Percentiles rank a stretch among this genome's conserved stretches.
Conservation (phyloP, 2,888 invertebrate genomes). For the Encarsia formosa region DNA sequence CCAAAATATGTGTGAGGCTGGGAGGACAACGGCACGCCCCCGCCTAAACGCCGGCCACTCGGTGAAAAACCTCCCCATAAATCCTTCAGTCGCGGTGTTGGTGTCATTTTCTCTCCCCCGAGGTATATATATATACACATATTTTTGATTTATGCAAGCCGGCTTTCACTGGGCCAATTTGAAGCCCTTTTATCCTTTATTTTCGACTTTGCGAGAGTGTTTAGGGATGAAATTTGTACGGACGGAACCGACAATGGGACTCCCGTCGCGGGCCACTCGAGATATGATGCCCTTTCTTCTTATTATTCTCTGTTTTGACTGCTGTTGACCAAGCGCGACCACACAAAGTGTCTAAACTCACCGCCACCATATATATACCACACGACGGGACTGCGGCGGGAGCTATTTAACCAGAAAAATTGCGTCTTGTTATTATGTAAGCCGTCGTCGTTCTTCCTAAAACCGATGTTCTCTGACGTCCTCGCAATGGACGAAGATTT, state of each 20-base stretch:
- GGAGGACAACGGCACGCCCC: slow-evolving; percentile 35
- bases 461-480: too few relatives aligned
- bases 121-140: slow-evolving; percentile 43
- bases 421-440: slow-evolving; percentile 7
- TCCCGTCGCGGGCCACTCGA: too few relatives aligned
- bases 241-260: slow-evolving; percentile 14
- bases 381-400: too few relatives aligned
- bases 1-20: too few relatives aligned
- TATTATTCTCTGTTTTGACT: too few relatives aligned
- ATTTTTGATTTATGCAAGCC: slow-evolving; percentile 47
- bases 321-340: too few relatives aligned
- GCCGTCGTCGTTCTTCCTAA: not conserved
- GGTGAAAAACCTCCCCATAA: slow-evolving; percentile 47
- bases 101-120: slow-evolving; percentile 17
- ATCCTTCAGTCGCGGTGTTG: slow-evolving; percentile 42
- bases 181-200: slow-evolving; percentile 47
- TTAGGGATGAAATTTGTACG: slow-evolving; percentile 46
- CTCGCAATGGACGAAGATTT: slow-evolving; percentile 8
- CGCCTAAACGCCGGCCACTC: slow-evolving; percentile 36
- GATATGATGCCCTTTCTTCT: too few relatives aligned
- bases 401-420: too few relatives aligned
- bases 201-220: slow-evolving; percentile 44
- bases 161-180: slow-evolving; percentile 49
- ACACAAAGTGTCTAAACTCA: too few relatives aligned
- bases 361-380: too few relatives aligned